A percentile compares a stretch with the other conserved stretches of the same genome.
Evolutionary conservation across 1,140 invertebrate species (phyloP).

Genomic region (Papilio helenus): DNA sequence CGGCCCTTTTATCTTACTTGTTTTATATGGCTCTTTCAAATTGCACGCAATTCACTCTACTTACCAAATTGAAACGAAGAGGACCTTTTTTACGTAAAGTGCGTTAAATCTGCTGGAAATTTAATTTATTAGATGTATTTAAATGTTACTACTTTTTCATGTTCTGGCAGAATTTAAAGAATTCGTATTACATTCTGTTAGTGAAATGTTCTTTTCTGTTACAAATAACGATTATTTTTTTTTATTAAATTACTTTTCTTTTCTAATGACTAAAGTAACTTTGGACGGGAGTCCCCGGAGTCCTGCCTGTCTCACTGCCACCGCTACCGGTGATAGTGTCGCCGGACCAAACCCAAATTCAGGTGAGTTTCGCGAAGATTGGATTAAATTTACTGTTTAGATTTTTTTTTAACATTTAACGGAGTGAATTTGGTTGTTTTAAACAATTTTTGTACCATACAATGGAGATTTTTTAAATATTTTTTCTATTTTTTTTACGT

Average conservation of each 20-base stretch:
- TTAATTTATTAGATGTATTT: slow-evolving; percentile 15
- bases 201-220: not conserved
- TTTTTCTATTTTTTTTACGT: too few relatives aligned
- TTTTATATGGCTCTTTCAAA: slow-evolving; percentile 71
- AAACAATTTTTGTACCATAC: too few relatives aligned
- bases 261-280: not conserved
- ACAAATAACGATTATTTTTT: too few relatives aligned
- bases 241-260: not conserved
- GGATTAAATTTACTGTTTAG: not conserved
- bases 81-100: slow-evolving; percentile 33
- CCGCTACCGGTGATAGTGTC: slow-evolving; percentile 84
- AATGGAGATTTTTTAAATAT: too few relatives aligned
- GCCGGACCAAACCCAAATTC: slow-evolving; percentile 86
- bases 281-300: slow-evolving; percentile 79
- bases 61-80: slow-evolving; percentile 73
- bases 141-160: not conserved
- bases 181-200: not conserved
- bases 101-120: slow-evolving; percentile 11
- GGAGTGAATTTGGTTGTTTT: too few relatives aligned
- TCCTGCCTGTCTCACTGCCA: slow-evolving; percentile 59
- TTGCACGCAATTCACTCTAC: slow-evolving; percentile 72
- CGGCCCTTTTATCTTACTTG: slow-evolving; percentile 64
- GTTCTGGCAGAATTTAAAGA: not conserved
- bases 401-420: not conserved
- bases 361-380: slow-evolving; percentile 64